phyloP scores from a whole-genome alignment of 2,113 vertebrate genomes.

The Trachemys scripta region DNA sequence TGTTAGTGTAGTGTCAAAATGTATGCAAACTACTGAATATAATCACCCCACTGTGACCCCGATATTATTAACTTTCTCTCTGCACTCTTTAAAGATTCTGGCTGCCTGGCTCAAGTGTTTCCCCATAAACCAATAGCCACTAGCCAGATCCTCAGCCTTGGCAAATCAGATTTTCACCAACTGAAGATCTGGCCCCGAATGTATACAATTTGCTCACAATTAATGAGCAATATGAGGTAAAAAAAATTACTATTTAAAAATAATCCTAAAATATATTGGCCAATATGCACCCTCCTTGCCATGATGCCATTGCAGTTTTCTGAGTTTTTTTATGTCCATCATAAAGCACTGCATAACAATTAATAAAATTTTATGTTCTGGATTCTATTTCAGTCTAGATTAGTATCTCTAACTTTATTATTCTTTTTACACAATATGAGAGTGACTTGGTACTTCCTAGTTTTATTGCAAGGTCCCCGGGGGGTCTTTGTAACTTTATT shows the following conservation, averaged over 20 bases:
- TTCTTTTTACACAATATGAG: background rate
- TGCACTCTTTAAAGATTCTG: background rate
- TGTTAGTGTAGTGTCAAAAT: background rate
- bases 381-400: background rate
- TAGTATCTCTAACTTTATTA: background rate
- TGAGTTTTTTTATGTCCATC: background rate
- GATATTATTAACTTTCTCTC: background rate
- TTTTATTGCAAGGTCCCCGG: background rate
- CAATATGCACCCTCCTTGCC: background rate
- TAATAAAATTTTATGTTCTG: background rate
- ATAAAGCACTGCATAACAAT: background rate
- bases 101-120: background rate
- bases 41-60: background rate
- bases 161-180: background rate
- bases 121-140: background rate
- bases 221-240: background rate
- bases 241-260: background rate
- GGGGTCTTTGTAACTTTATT: background rate
- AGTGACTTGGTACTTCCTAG: background rate
- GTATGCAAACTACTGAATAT: slow-evolving; percentile 5
- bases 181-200: too few species aligned
- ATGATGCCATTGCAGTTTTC: background rate
- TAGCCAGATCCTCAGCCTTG: background rate
- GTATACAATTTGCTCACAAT: background rate
- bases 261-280: background rate